A percentile compares a stretch with the other conserved stretches of the same genome.
Evolutionary conservation across 1,140 invertebrate genomes (phyloP).

Genomic region (Metopolophium dirhodum): DNA sequence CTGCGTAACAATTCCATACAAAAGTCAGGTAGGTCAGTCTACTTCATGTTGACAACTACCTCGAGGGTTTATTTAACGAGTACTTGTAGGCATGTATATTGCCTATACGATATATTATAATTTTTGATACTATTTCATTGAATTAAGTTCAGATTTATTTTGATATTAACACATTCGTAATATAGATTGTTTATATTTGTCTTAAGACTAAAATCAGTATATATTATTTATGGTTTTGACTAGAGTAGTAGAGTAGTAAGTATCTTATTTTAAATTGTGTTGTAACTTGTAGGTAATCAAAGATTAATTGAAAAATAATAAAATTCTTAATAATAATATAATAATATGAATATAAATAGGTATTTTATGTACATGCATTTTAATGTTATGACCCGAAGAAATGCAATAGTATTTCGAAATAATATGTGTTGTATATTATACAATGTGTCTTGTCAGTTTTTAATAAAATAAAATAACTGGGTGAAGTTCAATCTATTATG

Average conservation of each 20-base stretch:
- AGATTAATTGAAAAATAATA: background rate
- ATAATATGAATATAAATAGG: background rate
- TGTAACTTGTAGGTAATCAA: background rate
- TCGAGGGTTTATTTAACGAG: background rate
- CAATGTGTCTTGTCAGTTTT: background rate
- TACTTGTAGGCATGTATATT: background rate
- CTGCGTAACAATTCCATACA: background rate
- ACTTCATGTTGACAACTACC: conserved; percentile 19
- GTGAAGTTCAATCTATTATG: too few species aligned
- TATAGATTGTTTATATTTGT: background rate
- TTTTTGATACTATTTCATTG: background rate
- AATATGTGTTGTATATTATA: background rate
- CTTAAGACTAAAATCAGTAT: background rate
- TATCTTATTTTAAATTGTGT: background rate
- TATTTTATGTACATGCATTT: background rate
- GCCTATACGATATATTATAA: too few species aligned
- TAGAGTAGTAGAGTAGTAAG: background rate
- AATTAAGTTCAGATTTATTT: background rate
- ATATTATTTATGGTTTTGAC: background rate
- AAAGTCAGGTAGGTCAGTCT: background rate
- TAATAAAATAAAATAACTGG: background rate
- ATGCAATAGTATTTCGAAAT: background rate
- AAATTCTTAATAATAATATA: background rate
- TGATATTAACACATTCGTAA: background rate
- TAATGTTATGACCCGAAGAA: background rate